These are phyloP conservation scores for Acrobasis repandana DNA, from an alignment of 2,888 invertebrate species.

Conservation along the genomic window DNA sequence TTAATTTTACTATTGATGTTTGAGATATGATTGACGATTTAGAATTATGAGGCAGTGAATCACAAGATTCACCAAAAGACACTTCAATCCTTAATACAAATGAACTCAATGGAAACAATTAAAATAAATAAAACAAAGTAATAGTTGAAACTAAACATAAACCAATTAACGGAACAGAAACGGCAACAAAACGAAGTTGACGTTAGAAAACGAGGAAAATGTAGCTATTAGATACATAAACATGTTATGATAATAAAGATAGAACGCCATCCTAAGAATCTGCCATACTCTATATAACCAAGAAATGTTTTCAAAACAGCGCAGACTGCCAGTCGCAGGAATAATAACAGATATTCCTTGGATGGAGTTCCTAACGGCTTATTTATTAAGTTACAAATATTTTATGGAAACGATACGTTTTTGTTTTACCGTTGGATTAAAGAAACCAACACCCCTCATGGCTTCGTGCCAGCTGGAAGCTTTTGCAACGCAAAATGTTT, in stretches of 20 bases:
- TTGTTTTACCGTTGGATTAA: slow-evolving; percentile 71
- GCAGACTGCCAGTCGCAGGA: slow-evolving; percentile 65
- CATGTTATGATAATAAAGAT: slow-evolving; percentile 77
- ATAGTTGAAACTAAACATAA: slow-evolving; percentile 43
- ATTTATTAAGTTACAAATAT: slow-evolving; percentile 65
- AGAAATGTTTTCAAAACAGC: slow-evolving; percentile 79
- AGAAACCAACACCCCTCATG: slow-evolving; percentile 80
- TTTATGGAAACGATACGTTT: slow-evolving; percentile 81
- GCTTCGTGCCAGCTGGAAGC: slow-evolving; percentile 79
- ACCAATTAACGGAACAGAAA: slow-evolving; percentile 58
- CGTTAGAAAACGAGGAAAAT: slow-evolving; percentile 69
- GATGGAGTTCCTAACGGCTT: slow-evolving; percentile 59
- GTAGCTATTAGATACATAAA: slow-evolving; percentile 74
- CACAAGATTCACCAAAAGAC: slow-evolving; percentile 36
- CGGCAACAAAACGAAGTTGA: slow-evolving; percentile 51
- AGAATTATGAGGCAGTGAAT: slow-evolving; percentile 3
- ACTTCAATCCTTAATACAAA: slow-evolving; percentile 41
- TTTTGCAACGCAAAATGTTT: slow-evolving; percentile 54
- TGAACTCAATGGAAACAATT: slow-evolving; percentile 29
- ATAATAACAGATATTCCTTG: slow-evolving; percentile 71
- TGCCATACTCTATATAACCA: slow-evolving; percentile 56
- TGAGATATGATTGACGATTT: neutral
- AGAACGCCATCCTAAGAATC: slow-evolving; percentile 78
- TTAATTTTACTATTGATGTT: neutral
- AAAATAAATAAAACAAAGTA: slow-evolving; percentile 29